phyloP scores from a whole-genome alignment of 2,113 vertebrate species.

The Colaptes auratus region DNA sequence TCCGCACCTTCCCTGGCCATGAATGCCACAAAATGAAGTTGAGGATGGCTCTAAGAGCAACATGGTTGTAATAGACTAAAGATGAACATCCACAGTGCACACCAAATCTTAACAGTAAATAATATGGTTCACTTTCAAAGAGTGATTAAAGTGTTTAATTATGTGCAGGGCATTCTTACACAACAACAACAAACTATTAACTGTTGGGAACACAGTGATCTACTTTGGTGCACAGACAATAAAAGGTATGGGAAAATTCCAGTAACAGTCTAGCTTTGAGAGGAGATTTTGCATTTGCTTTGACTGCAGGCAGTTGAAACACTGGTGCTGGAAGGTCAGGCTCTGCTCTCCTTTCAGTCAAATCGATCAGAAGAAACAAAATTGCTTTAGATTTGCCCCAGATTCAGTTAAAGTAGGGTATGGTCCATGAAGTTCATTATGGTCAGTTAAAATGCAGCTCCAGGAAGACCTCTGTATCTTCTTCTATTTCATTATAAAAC shows the following conservation, averaged over 20 bases:
- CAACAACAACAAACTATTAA: background rate
- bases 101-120: background rate
- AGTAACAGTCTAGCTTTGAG: background rate
- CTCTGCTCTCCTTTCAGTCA: background rate
- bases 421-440: background rate
- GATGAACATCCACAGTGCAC: background rate
- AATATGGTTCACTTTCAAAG: background rate
- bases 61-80: background rate
- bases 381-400: background rate
- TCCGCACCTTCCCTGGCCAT: background rate
- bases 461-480: background rate
- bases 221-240: background rate
- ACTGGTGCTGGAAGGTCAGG: background rate
- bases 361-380: background rate
- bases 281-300: background rate
- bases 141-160: conserved; percentile 11
- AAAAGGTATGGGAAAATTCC: conserved; percentile 11
- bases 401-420: background rate
- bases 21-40: background rate
- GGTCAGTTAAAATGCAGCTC: background rate
- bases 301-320: background rate
- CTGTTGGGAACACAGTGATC: background rate
- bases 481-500: background rate
- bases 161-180: background rate
- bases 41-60: background rate